Evolutionary conservation across 23 tunicate species (phyloP).

Genomic region (Halocynthia aurantium): DNA sequence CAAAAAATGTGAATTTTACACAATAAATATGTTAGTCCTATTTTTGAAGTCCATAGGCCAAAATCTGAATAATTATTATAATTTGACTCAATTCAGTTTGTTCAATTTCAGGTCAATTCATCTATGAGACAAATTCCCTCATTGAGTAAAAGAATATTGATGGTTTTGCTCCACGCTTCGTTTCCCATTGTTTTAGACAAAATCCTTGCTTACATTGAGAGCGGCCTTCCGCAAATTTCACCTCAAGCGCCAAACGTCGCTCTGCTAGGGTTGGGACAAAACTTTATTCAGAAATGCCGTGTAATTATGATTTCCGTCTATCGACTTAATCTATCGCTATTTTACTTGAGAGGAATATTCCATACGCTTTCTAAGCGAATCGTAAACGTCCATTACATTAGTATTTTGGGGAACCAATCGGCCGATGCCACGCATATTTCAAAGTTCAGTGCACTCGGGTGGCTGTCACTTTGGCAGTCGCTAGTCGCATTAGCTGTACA

Average conservation of each 20-base stretch:
- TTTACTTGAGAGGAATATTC: conserved; percentile 37
- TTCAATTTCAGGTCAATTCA: conserved; percentile 15
- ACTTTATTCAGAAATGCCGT: conserved; percentile 34
- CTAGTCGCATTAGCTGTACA: conserved; percentile 33
- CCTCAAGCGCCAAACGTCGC: conserved; percentile 2
- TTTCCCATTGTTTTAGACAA: conserved; percentile 41
- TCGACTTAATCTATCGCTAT: conserved; percentile 47
- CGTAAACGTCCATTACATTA: conserved; percentile 35
- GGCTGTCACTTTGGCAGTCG: conserved; percentile 31
- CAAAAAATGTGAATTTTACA: too few relatives aligned
- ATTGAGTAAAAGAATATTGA: conserved; percentile 10
- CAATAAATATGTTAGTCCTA: too few relatives aligned
- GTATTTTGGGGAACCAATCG: conserved; percentile 4
- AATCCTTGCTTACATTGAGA: conserved; percentile 26
- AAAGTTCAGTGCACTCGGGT: conserved; percentile 30
- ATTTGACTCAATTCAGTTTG: neutral
- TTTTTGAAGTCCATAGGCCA: too few relatives aligned
- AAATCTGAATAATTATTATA: too few relatives aligned
- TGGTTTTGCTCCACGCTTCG: conserved; percentile 31
- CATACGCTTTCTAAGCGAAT: conserved; percentile 52
- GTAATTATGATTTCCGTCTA: conserved; percentile 30
- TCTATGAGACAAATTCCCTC: conserved; percentile 13
- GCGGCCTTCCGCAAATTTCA: conserved; percentile 1
- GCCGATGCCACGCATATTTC: neutral
- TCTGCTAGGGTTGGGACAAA: neutral